Evolutionary conservation across 2,888 invertebrate species (phyloP).

Genomic region (Cynaeus angustus): DNA sequence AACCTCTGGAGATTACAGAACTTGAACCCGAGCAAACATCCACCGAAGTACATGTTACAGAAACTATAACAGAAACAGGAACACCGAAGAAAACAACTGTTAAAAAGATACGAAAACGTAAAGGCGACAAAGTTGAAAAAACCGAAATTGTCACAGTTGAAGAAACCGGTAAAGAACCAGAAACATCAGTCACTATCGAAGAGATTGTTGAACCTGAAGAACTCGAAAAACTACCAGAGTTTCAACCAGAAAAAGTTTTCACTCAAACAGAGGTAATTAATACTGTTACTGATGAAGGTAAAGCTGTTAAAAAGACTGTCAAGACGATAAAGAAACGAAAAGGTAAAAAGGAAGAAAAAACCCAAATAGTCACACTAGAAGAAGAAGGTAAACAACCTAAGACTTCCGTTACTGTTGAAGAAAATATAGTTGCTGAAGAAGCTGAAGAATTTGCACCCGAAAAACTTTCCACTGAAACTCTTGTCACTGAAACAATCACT

Average conservation of each 20-base stretch:
- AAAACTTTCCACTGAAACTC: conserved; percentile 48
- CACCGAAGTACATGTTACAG: conserved; percentile 27
- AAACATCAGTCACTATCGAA: conserved; percentile 58
- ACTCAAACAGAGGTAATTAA: conserved; percentile 57
- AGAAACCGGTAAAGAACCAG: conserved; percentile 66
- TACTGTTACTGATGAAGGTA: conserved; percentile 46
- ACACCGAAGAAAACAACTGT: conserved; percentile 62
- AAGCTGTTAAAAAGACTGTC: conserved; percentile 54
- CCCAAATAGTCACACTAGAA: conserved; percentile 72
- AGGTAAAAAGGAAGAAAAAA: conserved; percentile 65
- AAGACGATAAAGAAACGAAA: conserved; percentile 64
- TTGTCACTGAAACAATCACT: conserved; percentile 30
- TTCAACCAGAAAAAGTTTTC: conserved; percentile 51
- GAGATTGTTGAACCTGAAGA: conserved; percentile 62
- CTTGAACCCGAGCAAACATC: conserved; percentile 49
- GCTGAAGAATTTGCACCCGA: conserved; percentile 52
- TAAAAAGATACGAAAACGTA: conserved; percentile 66
- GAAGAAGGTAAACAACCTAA: conserved; percentile 72
- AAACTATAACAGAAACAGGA: conserved; percentile 53
- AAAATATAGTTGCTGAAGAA: conserved; percentile 51
- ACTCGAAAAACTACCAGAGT: conserved; percentile 56
- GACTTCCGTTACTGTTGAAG: conserved; percentile 67
- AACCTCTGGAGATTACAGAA: conserved; percentile 39
- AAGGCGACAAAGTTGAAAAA: conserved; percentile 65
- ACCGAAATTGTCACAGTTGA: conserved; percentile 66